Evolutionary conservation across 64 coral and sea anemone species (phyloP).

Genomic region (Stylophora pistillata): DNA sequence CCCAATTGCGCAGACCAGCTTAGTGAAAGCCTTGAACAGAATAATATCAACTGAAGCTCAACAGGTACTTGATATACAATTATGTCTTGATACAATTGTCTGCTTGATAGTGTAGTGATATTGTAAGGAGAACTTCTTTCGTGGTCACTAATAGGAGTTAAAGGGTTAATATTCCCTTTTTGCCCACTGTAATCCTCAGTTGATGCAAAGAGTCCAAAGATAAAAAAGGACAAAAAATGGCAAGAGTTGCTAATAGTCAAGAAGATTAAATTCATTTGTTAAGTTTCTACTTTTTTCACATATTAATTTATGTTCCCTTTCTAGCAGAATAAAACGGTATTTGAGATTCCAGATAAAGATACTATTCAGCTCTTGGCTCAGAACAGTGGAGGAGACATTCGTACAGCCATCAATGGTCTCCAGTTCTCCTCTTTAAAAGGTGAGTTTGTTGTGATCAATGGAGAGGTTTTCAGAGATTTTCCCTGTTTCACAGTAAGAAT

Average conservation of each 20-base stretch:
- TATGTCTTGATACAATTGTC: too few relatives aligned
- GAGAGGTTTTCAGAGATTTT: neutral
- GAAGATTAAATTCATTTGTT: too few relatives aligned
- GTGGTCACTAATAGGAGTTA: too few relatives aligned
- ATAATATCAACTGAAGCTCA: slow-evolving; percentile 69
- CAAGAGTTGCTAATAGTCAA: too few relatives aligned
- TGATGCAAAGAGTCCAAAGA: too few relatives aligned
- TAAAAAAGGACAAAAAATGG: too few relatives aligned
- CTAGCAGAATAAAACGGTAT: slow-evolving; percentile 54
- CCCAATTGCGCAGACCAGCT: slow-evolving; percentile 90
- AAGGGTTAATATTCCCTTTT: too few relatives aligned
- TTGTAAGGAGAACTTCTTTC: too few relatives aligned
- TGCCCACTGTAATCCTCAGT: too few relatives aligned
- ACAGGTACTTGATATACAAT: too few relatives aligned
- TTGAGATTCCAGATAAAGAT: slow-evolving; percentile 78
- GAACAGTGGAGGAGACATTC: slow-evolving; percentile 87
- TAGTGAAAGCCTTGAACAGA: slow-evolving; percentile 87
- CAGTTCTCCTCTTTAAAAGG: slow-evolving; percentile 95
- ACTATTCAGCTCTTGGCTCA: slow-evolving; percentile 80
- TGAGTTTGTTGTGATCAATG: neutral
- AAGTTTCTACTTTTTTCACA: neutral
- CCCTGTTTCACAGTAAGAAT: neutral
- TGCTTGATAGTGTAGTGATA: too few relatives aligned
- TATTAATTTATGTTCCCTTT: neutral
- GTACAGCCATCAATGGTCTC: slow-evolving; percentile 87